Base-by-base conservation (phyloP, 2,797 vertebrate genomes). In the Mormyrops boulengeri region DNA sequence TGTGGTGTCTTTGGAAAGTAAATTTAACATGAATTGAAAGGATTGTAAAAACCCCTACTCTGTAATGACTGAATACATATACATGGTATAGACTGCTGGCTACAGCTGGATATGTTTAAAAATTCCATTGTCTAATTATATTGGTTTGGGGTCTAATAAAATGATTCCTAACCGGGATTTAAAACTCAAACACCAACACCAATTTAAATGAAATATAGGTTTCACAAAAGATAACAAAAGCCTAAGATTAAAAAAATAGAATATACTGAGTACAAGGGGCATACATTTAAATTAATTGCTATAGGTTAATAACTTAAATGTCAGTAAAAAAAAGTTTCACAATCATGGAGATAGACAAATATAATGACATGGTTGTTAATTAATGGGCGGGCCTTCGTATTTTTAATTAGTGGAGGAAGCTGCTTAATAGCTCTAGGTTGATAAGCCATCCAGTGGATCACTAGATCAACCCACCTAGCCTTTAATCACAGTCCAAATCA, bases 1-100 rank as follows among this genome's bases (percentile, higher is more conserved):
- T 30, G 87, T 88, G n/a, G 38, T 34, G 6, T 57, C 50, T 87
- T 50, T 60, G 38, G 30, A 8, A 90, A 30, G 62, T 30, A 49
- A 57, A 89, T 85, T 77, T 89, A 34, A 86, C 2, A 34, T 86
- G 47, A 86, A 30, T 86, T 86, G 50, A 86, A 34, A 53, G 50
- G 84, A 47, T 12, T 26, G 49, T 47, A 47, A 80, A 80, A 80
- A 47, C 38, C 73, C 17, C 30, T 38, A 30, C 30, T 73, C 14
- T 73, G 38, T 50, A 57, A 87, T 17, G 12, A 53, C 49, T 53
- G 50, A 34, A 53, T 50, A 49, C 5, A 34, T 52, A 49, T 84
- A 49, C 11, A 53, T 30, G 11, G 41, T 52, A 34, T 55, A 55
- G 85, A 34, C 85, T 30, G 50, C 22, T 12, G 53, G 85, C 44